Evolutionary conservation across 1,140 invertebrate genomes (phyloP).

Genomic region (Tyrophagus putrescentiae): DNA sequence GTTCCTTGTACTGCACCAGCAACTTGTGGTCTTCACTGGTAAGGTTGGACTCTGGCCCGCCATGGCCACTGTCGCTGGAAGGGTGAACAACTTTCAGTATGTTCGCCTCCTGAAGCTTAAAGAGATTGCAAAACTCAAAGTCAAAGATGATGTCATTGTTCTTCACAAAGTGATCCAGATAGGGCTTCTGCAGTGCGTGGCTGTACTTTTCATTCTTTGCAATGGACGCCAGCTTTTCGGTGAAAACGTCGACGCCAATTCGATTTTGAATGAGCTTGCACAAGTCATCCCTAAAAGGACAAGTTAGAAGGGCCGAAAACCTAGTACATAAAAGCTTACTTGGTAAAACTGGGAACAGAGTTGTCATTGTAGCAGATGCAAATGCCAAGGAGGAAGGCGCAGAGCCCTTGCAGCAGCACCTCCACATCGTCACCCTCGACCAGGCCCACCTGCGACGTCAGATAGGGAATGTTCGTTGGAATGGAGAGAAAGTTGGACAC

Average conservation of each 20-base stretch:
- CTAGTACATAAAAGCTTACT: conserved; percentile 27
- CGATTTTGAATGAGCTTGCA: conserved; percentile 72
- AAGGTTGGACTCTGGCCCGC: conserved; percentile 31
- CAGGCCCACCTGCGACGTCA: conserved; percentile 39
- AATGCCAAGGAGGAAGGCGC: conserved; percentile 82
- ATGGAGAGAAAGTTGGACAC: conserved; percentile 68
- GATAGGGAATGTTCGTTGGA: conserved; percentile 66
- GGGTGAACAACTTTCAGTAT: conserved; percentile 42
- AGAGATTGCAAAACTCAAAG: conserved; percentile 82
- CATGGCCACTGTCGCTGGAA: conserved; percentile 38
- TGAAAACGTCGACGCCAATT: conserved; percentile 76
- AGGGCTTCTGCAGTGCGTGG: conserved; percentile 78
- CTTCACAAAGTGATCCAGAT: conserved; percentile 57
- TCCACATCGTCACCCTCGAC: conserved; percentile 73
- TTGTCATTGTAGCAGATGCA: conserved; percentile 86
- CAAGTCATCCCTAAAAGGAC: conserved; percentile 49
- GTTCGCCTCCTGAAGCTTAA: conserved; percentile 42
- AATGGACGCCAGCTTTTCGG: conserved; percentile 68
- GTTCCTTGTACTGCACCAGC: conserved; percentile 64
- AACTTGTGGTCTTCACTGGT: conserved; percentile 43
- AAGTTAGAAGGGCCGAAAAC: conserved; percentile 5
- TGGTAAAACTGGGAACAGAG: conserved; percentile 57
- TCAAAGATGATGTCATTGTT: conserved; percentile 72
- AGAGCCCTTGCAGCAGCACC: conserved; percentile 71
- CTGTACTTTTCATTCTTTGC: conserved; percentile 78